phyloP scores from a whole-genome alignment of 2,797 vertebrate genomes.

The Melanogrammus aeglefinus region DNA sequence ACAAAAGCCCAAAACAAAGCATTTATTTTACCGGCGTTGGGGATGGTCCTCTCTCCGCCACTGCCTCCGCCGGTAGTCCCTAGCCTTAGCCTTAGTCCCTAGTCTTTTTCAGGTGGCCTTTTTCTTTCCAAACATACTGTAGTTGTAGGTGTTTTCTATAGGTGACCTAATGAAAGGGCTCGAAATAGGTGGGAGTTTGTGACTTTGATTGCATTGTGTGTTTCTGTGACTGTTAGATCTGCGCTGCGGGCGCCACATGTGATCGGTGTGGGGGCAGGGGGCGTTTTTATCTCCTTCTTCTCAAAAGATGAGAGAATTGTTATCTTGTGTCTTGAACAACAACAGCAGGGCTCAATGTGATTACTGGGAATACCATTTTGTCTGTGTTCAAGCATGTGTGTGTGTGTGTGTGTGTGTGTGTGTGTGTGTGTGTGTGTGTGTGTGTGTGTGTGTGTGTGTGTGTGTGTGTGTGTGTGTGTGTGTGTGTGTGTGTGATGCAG shows the following conservation, averaged over 20 bases:
- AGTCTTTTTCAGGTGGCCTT: not conserved
- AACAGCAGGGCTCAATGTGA: conserved; percentile 5
- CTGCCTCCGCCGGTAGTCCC: not conserved
- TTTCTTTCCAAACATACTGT: not conserved
- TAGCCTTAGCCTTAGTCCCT: not conserved
- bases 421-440: not conserved
- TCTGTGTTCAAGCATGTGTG: conserved; percentile 1
- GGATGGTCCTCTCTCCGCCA: conserved; percentile 59
- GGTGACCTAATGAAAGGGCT: not conserved
- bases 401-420: not conserved
- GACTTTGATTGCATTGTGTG: not conserved
- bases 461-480: not conserved
- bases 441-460: not conserved
- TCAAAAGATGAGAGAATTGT: not conserved
- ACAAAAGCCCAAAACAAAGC: conserved; percentile 63
- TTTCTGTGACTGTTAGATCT: not conserved
- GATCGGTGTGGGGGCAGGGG: not conserved
- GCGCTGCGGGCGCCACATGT: not conserved
- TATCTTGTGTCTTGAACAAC: not conserved
- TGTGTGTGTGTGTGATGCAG: conserved; percentile 3
- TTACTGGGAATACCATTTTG: not conserved
- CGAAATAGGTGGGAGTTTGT: not conserved
- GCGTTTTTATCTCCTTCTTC: not conserved
- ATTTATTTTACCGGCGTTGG: conserved; percentile 24
- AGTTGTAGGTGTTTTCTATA: not conserved